Conservation (phyloP, 2,797 vertebrate genomes). For the Rhabdomys pumilio region DNA sequence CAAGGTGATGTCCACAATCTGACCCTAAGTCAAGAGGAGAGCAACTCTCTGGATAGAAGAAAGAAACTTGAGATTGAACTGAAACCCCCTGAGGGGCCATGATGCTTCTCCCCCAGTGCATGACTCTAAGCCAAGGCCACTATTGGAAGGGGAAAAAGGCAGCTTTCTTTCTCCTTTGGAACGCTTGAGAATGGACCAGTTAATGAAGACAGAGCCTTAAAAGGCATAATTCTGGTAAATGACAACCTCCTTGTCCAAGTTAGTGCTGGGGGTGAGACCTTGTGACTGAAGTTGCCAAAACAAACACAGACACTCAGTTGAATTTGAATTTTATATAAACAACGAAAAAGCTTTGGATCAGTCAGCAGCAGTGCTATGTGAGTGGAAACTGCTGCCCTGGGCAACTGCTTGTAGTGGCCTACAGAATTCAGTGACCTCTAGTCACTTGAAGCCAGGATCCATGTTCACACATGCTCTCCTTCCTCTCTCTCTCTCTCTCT, state of each 20-base stretch:
- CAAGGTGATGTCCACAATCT: background rate
- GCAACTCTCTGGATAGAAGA: background rate
- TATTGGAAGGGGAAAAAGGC: conserved; percentile 32
- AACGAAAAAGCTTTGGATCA: background rate
- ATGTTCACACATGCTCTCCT: background rate
- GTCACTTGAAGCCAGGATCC: background rate
- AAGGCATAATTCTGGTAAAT: conserved; percentile 61
- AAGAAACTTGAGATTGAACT: conserved; percentile 37
- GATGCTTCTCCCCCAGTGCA: background rate
- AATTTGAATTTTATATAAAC: conserved; percentile 68
- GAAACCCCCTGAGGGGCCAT: background rate
- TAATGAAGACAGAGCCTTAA: conserved; percentile 42
- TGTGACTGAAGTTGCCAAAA: conserved; percentile 15
- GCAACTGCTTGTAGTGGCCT: background rate
- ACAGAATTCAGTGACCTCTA: background rate
- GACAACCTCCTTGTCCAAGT: conserved; percentile 10
- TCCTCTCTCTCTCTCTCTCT: too few relatives aligned
- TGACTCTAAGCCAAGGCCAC: background rate
- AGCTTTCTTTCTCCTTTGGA: background rate
- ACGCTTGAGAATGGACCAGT: conserved; percentile 34
- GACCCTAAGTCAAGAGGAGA: background rate
- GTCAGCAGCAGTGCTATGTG: background rate
- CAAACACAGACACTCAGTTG: conserved; percentile 46
- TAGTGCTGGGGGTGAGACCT: conserved; percentile 35
- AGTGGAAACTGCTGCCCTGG: background rate